Conservation (phyloP, 2,797 vertebrate genomes). For the Aplochiton taeniatus region DNA sequence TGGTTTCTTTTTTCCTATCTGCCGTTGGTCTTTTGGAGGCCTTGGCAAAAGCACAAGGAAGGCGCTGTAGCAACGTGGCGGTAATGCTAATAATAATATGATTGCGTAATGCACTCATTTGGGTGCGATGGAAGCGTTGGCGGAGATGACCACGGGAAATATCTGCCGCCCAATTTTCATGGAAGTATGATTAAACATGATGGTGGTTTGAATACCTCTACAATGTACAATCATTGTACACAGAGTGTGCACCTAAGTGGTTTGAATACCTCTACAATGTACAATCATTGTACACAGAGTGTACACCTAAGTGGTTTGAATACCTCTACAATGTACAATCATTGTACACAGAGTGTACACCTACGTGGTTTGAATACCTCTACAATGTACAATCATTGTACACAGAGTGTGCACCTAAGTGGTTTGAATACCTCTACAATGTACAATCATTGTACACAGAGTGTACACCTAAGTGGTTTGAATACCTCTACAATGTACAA, state of each 20-base stretch:
- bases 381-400: slow-evolving; percentile 3
- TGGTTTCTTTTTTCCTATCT: not conserved
- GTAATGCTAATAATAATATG: slow-evolving; percentile 56
- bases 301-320: slow-evolving; percentile 17
- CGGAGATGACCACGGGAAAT: no score
- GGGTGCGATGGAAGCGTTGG: no score
- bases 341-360: slow-evolving; percentile 6
- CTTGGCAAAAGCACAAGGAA: slow-evolving; percentile 45
- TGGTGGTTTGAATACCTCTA: no score
- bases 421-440: slow-evolving; percentile 10
- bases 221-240: no score
- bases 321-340: slow-evolving; percentile 6
- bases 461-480: slow-evolving; percentile 17
- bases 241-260: slow-evolving; percentile 13
- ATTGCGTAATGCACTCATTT: no score
- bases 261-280: slow-evolving; percentile 10
- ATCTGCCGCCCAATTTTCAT: no score
- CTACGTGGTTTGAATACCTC: slow-evolving; percentile 16
- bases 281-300: slow-evolving; percentile 7
- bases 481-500: slow-evolving; percentile 7
- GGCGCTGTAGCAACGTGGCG: slow-evolving; percentile 56
- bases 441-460: slow-evolving; percentile 4
- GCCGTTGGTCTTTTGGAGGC: slow-evolving; percentile 16
- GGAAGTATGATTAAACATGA: no score
- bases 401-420: slow-evolving; percentile 13